These are phyloP conservation scores for Cranoglanis bouderius DNA, from an alignment of 2,113 vertebrate genomes.

Conservation along the genomic window DNA sequence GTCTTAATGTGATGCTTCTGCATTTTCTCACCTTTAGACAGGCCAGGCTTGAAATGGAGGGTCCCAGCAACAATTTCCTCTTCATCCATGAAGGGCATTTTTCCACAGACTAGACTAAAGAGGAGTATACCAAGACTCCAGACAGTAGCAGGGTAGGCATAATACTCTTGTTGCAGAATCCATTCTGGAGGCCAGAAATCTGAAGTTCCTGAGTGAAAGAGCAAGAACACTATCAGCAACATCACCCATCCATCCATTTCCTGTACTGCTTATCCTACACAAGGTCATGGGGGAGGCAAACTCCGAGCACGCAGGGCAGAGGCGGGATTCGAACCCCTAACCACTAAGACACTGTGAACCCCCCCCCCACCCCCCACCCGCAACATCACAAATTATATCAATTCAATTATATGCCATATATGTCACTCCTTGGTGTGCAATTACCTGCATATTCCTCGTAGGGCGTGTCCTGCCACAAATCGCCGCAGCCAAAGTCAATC, in stretches of 20 bases:
- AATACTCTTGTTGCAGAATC: too few species aligned
- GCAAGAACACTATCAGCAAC: background rate
- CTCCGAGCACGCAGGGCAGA: too few species aligned
- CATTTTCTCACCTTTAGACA: background rate
- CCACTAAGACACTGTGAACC: too few species aligned
- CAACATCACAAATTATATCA: background rate
- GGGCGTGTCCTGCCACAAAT: background rate
- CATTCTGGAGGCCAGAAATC: background rate
- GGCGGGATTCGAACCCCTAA: too few species aligned
- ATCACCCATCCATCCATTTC: background rate
- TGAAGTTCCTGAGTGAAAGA: background rate
- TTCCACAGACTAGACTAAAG: background rate
- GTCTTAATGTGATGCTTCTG: too few species aligned
- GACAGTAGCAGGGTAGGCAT: background rate
- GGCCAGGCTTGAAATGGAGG: background rate
- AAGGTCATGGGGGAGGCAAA: too few species aligned
- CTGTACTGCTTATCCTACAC: too few species aligned
- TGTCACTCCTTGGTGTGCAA: background rate
- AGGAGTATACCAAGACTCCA: background rate
- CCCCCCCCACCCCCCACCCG: too few species aligned
- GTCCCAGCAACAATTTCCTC: background rate
- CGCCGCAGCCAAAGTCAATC: background rate
- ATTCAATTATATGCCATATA: background rate
- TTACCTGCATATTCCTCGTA: background rate
- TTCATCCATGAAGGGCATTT: background rate